A percentile compares a stretch with the other conserved stretches of the same genome.
Evolutionary conservation across 2,113 vertebrate species (phyloP).

Genomic region (Labeo rohita): DNA sequence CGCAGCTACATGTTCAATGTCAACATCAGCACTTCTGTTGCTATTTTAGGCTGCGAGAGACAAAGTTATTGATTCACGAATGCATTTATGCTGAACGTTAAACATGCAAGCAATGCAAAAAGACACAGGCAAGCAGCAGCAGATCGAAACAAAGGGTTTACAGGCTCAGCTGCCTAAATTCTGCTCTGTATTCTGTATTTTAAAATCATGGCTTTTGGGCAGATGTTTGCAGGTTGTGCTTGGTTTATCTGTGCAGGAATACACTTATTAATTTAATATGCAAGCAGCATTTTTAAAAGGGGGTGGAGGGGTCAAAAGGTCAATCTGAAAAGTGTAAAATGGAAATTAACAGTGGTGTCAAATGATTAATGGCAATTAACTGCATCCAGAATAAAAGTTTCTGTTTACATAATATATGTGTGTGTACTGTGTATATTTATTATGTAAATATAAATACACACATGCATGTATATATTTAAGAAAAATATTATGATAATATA

Average conservation of each 20-base stretch:
- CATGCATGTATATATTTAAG: no score
- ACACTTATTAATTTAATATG: neutral
- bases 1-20: constrained; percentile 10
- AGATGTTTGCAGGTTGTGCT: neutral
- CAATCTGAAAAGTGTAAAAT: neutral
- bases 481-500: no score
- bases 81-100: constrained; percentile 4
- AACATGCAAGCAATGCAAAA: constrained; percentile 40
- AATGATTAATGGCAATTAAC: no score
- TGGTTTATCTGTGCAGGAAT: neutral
- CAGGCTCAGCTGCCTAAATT: neutral
- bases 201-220: neutral
- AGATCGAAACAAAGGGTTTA: neutral
- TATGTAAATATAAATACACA: no score
- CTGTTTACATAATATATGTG: no score
- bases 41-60: constrained; percentile 28
- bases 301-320: neutral
- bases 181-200: neutral
- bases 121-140: neutral
- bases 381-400: no score
- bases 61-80: constrained; percentile 39
- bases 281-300: neutral
- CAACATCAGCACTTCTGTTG: constrained; percentile 47
- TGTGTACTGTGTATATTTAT: no score
- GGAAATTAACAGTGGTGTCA: neutral